These are phyloP conservation scores for Enhydra lutris DNA, from an alignment of 2,113 vertebrate genomes.

Conservation along the genomic window DNA sequence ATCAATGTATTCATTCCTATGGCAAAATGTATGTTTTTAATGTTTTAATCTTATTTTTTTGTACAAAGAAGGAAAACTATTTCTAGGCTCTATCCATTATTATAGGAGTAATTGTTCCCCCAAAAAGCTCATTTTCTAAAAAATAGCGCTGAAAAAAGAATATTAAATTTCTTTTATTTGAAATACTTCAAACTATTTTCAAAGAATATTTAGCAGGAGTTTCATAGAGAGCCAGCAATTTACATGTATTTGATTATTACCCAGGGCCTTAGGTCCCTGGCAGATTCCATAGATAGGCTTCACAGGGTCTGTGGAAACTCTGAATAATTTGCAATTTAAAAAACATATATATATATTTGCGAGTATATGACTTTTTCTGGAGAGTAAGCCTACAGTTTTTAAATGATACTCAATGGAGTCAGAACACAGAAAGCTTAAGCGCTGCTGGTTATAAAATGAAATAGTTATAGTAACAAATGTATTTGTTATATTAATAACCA, in stretches of 20 bases:
- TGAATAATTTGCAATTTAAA: neutral
- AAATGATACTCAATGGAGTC: neutral
- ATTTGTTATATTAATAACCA: neutral
- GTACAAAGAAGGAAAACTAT: neutral
- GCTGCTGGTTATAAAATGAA: neutral
- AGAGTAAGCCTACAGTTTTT: neutral
- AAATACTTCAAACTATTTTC: neutral
- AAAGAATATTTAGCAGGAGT: neutral
- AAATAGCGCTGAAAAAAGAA: neutral
- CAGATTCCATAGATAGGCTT: neutral
- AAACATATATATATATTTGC: neutral
- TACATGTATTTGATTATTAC: neutral
- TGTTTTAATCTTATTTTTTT: neutral
- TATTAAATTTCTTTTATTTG: constrained; percentile 13
- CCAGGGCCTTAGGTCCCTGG: neutral
- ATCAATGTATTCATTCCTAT: neutral
- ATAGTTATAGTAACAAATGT: constrained; percentile 30
- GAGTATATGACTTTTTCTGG: neutral
- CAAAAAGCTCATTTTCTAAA: neutral
- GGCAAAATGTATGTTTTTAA: neutral
- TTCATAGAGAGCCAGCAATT: neutral
- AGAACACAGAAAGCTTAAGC: neutral
- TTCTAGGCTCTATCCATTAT: neutral
- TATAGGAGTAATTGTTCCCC: neutral
- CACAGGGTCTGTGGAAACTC: neutral